These are phyloP conservation scores for Accipiter virgatus DNA, from an alignment of 2,113 vertebrate genomes.

Conservation along the genomic window DNA sequence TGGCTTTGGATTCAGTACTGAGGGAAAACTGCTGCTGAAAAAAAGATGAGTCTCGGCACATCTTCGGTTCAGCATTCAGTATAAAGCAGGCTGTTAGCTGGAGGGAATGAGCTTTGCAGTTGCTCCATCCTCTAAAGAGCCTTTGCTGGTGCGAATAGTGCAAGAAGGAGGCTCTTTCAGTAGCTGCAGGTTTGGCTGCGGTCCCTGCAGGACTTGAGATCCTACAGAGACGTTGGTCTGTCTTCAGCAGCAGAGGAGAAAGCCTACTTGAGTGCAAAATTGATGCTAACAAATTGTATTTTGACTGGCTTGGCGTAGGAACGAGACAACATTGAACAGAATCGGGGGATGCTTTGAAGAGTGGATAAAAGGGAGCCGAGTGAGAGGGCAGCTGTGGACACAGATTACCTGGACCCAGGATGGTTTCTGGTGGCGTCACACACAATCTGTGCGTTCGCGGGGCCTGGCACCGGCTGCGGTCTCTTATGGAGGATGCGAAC, in stretches of 20 bases:
- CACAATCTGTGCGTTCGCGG: background rate
- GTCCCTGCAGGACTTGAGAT: background rate
- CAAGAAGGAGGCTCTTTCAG: background rate
- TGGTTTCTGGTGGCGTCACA: background rate
- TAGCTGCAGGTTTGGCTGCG: background rate
- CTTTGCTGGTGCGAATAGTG: background rate
- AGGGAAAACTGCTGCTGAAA: background rate
- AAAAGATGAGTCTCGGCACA: background rate
- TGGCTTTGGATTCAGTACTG: background rate
- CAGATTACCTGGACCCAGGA: background rate
- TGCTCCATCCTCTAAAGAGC: background rate
- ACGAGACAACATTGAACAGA: background rate
- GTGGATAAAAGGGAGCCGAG: background rate
- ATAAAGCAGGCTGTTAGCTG: background rate
- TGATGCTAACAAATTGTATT: background rate
- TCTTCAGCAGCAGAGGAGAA: background rate
- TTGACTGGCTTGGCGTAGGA: background rate
- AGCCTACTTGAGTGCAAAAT: background rate
- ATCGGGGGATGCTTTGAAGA: background rate
- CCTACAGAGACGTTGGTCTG: background rate
- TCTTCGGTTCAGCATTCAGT: background rate
- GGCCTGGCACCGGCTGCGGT: background rate
- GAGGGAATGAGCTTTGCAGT: background rate
- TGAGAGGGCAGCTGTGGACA: background rate
- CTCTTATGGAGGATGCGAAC: background rate